phyloP scores from a whole-genome alignment of 2,113 vertebrate species.

The Neoarius graeffei region DNA sequence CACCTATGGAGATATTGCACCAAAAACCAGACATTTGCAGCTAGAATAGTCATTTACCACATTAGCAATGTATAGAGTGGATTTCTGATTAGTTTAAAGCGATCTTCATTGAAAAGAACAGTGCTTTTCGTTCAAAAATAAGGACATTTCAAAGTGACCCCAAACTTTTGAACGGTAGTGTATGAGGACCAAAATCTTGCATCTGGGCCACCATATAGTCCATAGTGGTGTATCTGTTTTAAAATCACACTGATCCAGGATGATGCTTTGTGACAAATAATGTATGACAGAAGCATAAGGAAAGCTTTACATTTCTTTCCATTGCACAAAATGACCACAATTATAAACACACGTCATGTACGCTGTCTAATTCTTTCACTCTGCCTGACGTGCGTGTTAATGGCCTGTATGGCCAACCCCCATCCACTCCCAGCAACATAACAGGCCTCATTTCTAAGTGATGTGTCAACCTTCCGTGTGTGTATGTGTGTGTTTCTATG shows the following conservation, averaged over 20 bases:
- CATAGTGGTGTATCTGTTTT: neutral
- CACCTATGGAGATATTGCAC: too few species aligned
- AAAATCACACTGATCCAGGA: neutral
- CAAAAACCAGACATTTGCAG: too few species aligned
- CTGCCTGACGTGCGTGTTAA: conserved; percentile 29
- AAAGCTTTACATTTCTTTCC: conserved; percentile 25
- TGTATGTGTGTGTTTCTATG: conserved; percentile 20
- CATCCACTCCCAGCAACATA: conserved; percentile 25
- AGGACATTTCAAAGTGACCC: too few species aligned
- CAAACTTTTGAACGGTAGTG: too few species aligned
- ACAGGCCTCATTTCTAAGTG: conserved; percentile 37
- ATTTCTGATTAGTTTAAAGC: too few species aligned
- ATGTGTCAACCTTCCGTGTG: conserved; percentile 41
- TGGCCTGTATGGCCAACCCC: conserved; percentile 14
- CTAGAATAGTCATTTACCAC: too few species aligned
- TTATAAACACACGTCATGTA: conserved; percentile 38
- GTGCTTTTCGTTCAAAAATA: too few species aligned
- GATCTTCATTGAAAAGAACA: too few species aligned
- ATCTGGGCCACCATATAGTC: neutral
- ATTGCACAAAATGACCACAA: conserved; percentile 43
- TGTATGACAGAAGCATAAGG: neutral
- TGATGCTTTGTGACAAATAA: neutral
- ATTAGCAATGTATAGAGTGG: too few species aligned
- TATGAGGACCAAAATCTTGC: neutral
- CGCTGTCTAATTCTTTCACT: neutral